Evolutionary conservation across 2,888 invertebrate species (phyloP), one percentile per base, ranked within the genome.

Genomic region (Polymixis flavicincta): DNA sequence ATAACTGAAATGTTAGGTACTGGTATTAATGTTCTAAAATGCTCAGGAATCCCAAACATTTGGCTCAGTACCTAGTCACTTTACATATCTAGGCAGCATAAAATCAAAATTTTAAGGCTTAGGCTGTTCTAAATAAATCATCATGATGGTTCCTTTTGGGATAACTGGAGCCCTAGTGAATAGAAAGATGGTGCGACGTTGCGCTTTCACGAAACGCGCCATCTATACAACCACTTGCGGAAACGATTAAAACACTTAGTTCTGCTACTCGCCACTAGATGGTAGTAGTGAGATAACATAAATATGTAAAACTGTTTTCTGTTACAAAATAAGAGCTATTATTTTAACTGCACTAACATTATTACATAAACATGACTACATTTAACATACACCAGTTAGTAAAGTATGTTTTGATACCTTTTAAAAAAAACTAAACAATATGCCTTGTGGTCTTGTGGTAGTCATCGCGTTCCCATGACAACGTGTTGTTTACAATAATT

Each of bases 251-350:
- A 1, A 2, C 2, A 8, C 13, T 28, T 57, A 68, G 65, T 89
- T 69, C 37, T 25, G 45, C 91, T 88, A 91, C 63, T 90, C 50
- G 14, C 48, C 84, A 61, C 84, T 74, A 84, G 81, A 65, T 86
- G 63, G 50, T 52, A 48, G 2, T n/a, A 60, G 7, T 1, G 2
- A 7, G 6, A 32, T 1, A 2, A 3, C 3, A 59, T 45, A 14
- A 19, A n/a, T 14, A 14, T 50, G 22, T 4, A 14, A 17, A n/a
- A 17, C 9, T 2, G 5, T 14, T 25, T 0, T 6, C 5, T 11
- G 25, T 25, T 45, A 42, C 9, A 32, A 61, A 54, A 50, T 17
- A 25, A 13, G 28, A 13, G 11, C 17, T 48, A 73, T n/a, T 57
- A 42, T 42, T 48, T 14, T 14, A 45, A 14, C 14, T 54, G 8